phyloP scores from a whole-genome alignment of 2,888 invertebrate genomes.

The Miltochrista miniata region DNA sequence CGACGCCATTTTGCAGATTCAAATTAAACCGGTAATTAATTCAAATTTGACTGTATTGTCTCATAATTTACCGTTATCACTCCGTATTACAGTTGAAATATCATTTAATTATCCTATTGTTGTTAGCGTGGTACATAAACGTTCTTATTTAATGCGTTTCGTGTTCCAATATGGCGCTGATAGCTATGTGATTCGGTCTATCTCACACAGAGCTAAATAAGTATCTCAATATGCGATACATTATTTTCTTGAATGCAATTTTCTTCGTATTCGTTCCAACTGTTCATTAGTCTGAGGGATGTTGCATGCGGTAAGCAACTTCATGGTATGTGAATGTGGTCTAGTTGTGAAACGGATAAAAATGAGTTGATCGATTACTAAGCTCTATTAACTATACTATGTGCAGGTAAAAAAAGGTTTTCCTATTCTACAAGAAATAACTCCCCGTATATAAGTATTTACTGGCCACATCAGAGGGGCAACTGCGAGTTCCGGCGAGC shows the following conservation, averaged over 20 bases:
- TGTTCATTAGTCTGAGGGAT: conserved; percentile 6
- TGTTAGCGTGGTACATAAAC: conserved; percentile 14
- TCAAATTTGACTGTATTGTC: neutral
- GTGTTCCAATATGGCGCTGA: conserved; percentile 21
- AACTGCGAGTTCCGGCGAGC: too few relatives aligned
- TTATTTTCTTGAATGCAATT: conserved; percentile 4
- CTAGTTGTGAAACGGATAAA: conserved; percentile 5
- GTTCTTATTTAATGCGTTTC: conserved; percentile 21
- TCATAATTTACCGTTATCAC: conserved; percentile 19
- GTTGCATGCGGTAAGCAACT: conserved; percentile 10
- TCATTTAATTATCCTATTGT: conserved; percentile 28
- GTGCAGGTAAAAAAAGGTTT: neutral
- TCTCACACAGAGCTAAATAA: conserved; percentile 16
- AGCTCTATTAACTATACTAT: conserved; percentile 2
- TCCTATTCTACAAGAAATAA: too few relatives aligned
- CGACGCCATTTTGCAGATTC: neutral
- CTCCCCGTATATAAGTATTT: too few relatives aligned
- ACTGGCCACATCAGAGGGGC: too few relatives aligned
- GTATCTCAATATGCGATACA: conserved; percentile 15
- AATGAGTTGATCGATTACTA: neutral
- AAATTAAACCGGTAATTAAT: neutral
- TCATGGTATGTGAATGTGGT: conserved; percentile 4
- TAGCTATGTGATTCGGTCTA: conserved; percentile 13
- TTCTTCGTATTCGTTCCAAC: neutral
- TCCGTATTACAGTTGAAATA: conserved; percentile 24